phyloP scores from a whole-genome alignment of 2,888 invertebrate species.

The Hybos culiciformis region DNA sequence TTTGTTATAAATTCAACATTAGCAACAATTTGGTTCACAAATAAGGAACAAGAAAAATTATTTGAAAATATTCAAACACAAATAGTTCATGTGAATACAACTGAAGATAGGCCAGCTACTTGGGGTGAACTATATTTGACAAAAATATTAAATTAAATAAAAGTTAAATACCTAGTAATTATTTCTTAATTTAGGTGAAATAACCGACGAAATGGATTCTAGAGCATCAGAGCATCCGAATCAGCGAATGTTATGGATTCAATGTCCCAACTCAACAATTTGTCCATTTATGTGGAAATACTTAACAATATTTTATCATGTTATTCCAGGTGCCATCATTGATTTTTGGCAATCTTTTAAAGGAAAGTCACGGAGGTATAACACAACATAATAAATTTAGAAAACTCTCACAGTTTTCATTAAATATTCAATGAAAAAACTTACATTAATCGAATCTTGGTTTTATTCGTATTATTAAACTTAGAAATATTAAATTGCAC shows the following conservation, averaged over 20 bases:
- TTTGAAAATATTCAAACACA: constrained; percentile 11
- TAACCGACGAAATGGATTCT: constrained; percentile 2
- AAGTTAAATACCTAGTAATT: background rate
- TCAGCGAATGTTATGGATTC: constrained; percentile 14
- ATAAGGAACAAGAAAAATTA: constrained; percentile 28
- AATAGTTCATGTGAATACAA: constrained; percentile 15
- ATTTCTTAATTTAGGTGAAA: constrained; percentile 9
- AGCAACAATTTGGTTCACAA: constrained; percentile 19
- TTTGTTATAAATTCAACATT: constrained; percentile 21
- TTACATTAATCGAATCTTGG: too few relatives aligned
- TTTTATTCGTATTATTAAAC: background rate
- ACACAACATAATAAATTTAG: too few relatives aligned
- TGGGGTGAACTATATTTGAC: constrained; percentile 10
- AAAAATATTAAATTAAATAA: background rate
- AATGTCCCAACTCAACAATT: constrained; percentile 12
- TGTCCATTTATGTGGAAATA: constrained; percentile 14
- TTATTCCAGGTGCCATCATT: constrained; percentile 15
- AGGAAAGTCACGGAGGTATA: too few relatives aligned
- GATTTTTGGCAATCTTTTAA: too few relatives aligned
- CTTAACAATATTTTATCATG: constrained; percentile 17
- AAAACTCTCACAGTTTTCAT: too few relatives aligned
- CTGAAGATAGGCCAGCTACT: constrained; percentile 13
- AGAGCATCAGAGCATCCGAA: constrained; percentile 11
- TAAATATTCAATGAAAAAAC: too few relatives aligned
- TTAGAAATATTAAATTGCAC: background rate